Evolutionary conservation across 2,888 invertebrate species (phyloP).

Genomic region (Thalpophila matura): DNA sequence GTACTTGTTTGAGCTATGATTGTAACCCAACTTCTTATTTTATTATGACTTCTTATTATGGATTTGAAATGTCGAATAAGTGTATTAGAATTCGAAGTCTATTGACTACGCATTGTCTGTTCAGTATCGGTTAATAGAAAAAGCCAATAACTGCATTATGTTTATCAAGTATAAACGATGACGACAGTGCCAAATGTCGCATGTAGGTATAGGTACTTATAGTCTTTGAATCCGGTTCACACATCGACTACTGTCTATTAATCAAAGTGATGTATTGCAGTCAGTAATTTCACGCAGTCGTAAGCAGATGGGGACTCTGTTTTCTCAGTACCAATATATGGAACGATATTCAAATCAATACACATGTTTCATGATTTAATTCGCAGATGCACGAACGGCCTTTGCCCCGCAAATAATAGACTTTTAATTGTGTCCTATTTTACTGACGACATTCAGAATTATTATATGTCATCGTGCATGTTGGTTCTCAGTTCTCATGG

Average conservation of each 20-base stretch:
- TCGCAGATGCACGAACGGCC: too few relatives aligned
- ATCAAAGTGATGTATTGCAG: conserved; percentile 35
- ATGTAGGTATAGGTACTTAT: too few relatives aligned
- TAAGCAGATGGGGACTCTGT: conserved; percentile 8
- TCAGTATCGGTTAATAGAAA: conserved; percentile 19
- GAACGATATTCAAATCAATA: conserved; percentile 13
- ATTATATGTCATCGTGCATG: too few relatives aligned
- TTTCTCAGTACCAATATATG: conserved; percentile 10
- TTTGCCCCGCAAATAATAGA: too few relatives aligned
- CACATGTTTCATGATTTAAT: too few relatives aligned
- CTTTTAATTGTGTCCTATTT: too few relatives aligned
- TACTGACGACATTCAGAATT: too few relatives aligned
- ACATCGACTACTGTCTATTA: conserved; percentile 32
- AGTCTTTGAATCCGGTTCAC: conserved; percentile 48
- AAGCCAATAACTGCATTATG: conserved; percentile 41
- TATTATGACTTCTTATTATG: too few relatives aligned
- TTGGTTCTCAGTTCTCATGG: too few relatives aligned
- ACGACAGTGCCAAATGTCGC: conserved; percentile 62
- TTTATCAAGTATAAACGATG: conserved; percentile 48
- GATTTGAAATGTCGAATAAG: neutral
- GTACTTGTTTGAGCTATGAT: too few relatives aligned
- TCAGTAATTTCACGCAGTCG: conserved; percentile 37
- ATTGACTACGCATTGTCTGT: neutral
- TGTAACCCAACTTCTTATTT: too few relatives aligned
- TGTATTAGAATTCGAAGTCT: neutral